These are phyloP conservation scores for Liasis olivaceus DNA, from an alignment of 2,797 vertebrate species.

Conservation along the genomic window DNA sequence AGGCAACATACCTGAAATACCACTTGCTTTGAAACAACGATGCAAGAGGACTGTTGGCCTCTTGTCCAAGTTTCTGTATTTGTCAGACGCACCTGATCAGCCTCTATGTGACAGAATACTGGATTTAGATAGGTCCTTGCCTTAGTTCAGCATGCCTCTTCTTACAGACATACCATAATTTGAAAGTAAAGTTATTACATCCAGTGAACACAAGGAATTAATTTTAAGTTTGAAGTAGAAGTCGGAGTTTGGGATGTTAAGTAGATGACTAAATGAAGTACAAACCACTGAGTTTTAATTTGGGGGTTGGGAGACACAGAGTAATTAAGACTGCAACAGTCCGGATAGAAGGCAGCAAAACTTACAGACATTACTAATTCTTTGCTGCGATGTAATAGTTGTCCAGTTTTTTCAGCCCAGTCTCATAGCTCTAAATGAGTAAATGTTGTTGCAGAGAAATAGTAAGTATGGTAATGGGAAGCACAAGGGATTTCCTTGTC, in stretches of 20 bases:
- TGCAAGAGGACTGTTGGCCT: too few relatives aligned
- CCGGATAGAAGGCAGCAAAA: background rate
- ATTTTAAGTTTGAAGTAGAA: background rate
- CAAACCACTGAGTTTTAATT: background rate
- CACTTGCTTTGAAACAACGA: too few relatives aligned
- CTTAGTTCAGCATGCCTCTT: background rate
- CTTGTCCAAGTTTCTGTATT: too few relatives aligned
- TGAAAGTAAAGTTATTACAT: background rate
- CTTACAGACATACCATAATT: background rate
- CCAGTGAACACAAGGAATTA: background rate
- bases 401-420: background rate
- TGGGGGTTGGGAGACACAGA: background rate
- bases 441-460: background rate
- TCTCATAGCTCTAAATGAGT: background rate
- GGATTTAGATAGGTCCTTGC: background rate
- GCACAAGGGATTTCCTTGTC: background rate
- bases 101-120: background rate
- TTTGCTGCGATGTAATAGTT: background rate
- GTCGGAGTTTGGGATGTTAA: background rate
- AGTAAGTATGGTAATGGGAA: background rate
- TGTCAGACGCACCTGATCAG: too few relatives aligned
- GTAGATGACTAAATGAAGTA: background rate
- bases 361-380: background rate
- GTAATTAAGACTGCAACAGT: background rate
- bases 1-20: too few relatives aligned